Conservation (phyloP, 2,113 vertebrate genomes). For the Corythaixoides concolor region DNA sequence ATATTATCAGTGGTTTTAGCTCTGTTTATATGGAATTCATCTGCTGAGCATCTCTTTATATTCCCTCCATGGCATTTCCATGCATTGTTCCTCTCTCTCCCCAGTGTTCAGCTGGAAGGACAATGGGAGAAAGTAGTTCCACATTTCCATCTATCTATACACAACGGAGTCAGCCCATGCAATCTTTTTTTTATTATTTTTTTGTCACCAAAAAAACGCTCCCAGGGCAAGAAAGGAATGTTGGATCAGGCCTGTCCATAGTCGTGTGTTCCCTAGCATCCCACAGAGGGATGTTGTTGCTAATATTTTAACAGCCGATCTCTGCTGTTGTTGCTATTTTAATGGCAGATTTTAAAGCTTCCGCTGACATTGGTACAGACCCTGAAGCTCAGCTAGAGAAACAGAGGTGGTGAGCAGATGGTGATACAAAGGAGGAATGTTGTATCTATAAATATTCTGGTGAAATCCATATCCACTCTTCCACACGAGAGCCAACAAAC, state of each 20-base stretch:
- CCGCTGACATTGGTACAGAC: conserved; percentile 56
- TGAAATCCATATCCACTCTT: conserved; percentile 19
- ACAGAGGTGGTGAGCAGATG: conserved; percentile 64
- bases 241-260: conserved; percentile 22
- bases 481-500: background rate
- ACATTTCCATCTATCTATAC: conserved; percentile 31
- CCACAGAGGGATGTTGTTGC: conserved; percentile 64
- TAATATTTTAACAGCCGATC: conserved; percentile 64
- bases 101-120: conserved; percentile 17
- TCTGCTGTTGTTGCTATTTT: conserved; percentile 62
- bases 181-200: background rate
- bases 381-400: conserved; percentile 43
- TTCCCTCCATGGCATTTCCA: background rate
- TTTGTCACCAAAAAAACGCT: background rate
- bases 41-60: background rate
- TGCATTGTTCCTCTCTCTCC: conserved; percentile 28
- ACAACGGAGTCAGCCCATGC: background rate
- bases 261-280: conserved; percentile 33
- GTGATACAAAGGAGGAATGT: conserved; percentile 44
- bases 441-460: conserved; percentile 56
- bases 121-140: conserved; percentile 52
- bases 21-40: background rate
- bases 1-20: background rate
- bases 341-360: conserved; percentile 65
- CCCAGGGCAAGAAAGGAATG: conserved; percentile 20